Evolutionary conservation across 1,140 invertebrate species (phyloP).

Genomic region (Subanguina moxae): DNA sequence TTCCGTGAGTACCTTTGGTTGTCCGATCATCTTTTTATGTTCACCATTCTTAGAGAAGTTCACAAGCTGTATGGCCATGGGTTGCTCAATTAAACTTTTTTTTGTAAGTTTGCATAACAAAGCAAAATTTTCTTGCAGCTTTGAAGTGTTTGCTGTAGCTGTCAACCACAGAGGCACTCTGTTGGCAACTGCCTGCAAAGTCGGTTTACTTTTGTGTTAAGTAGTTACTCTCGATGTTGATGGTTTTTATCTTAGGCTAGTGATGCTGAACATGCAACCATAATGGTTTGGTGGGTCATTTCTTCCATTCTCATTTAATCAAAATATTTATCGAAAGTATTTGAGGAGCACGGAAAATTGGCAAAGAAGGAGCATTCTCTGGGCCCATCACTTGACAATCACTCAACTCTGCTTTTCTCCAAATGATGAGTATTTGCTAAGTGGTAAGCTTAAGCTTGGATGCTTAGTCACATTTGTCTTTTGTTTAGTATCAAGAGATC

Average conservation of each 20-base stretch:
- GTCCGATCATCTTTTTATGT: too few species aligned
- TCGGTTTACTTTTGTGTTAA: not conserved
- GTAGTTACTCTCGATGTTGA: not conserved
- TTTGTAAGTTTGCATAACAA: too few species aligned
- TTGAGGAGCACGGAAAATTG: not conserved
- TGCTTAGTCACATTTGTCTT: not conserved
- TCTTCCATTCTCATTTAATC: too few species aligned
- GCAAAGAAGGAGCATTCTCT: not conserved
- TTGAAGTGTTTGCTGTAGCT: constrained; percentile 10
- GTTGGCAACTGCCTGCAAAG: constrained; percentile 9
- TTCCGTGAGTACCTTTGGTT: not conserved
- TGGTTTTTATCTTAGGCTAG: not conserved
- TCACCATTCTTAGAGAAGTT: not conserved
- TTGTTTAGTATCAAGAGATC: constrained; percentile 4
- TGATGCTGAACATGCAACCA: constrained; percentile 8
- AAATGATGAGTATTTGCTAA: constrained; percentile 6
- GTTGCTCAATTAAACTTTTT: too few species aligned
- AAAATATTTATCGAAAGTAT: too few species aligned
- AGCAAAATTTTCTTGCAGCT: not conserved
- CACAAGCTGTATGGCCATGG: constrained; percentile 13
- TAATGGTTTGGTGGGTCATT: constrained; percentile 1
- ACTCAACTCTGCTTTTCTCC: constrained; percentile 8
- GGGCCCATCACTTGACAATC: constrained; percentile 3
- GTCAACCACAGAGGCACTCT: constrained; percentile 6
- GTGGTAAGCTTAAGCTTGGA: not conserved